These are phyloP conservation scores for Eurytemora carolleeae DNA, from an alignment of 1,140 invertebrate species.

Conservation along the genomic window DNA sequence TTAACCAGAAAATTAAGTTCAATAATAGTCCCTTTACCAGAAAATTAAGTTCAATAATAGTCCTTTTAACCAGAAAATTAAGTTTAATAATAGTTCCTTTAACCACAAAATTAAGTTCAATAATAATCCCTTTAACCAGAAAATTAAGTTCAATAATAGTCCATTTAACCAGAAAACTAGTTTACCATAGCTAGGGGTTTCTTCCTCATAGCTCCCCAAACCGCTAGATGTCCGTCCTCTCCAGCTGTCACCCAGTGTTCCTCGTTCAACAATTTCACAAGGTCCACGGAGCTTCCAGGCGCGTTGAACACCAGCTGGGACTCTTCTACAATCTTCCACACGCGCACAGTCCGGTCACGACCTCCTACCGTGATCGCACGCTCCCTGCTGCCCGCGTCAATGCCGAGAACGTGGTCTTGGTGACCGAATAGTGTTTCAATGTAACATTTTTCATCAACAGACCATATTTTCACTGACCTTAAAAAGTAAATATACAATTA, in stretches of 20 bases:
- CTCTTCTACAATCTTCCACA: constrained; percentile 93
- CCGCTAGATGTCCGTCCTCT: constrained; percentile 54
- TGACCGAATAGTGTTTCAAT: constrained; percentile 84
- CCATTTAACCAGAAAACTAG: too few species aligned
- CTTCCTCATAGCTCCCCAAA: constrained; percentile 78
- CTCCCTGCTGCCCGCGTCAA: constrained; percentile 64
- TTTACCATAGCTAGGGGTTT: constrained; percentile 43
- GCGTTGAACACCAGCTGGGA: constrained; percentile 84
- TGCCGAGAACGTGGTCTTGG: constrained; percentile 57
- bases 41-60: too few species aligned
- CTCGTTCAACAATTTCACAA: constrained; percentile 70
- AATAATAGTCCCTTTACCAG: too few species aligned
- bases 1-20: too few species aligned
- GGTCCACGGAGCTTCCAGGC: constrained; percentile 56
- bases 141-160: too few species aligned
- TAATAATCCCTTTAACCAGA: too few species aligned
- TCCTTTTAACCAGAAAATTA: too few species aligned
- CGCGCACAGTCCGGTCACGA: constrained; percentile 54
- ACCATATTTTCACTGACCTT: constrained; percentile 62
- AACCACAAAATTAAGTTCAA: too few species aligned
- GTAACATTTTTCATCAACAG: constrained; percentile 81
- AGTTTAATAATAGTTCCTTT: too few species aligned
- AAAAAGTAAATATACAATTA: too few species aligned
- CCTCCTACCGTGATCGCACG: constrained; percentile 72
- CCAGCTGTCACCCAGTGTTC: constrained; percentile 72